phyloP scores from a whole-genome alignment of 1,140 invertebrate genomes.

The Papilio polytes region DNA sequence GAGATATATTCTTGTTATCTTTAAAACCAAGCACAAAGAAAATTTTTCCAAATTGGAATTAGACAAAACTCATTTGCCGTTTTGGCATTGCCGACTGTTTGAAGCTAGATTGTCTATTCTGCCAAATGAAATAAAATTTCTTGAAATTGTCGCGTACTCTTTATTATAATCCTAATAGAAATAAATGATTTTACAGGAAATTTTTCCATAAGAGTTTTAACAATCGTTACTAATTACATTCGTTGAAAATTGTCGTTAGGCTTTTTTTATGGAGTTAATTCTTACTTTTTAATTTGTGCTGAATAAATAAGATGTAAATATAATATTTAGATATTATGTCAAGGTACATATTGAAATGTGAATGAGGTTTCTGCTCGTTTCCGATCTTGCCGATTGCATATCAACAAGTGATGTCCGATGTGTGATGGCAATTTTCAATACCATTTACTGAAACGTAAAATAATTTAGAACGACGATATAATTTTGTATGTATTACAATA shows the following conservation, averaged over 20 bases:
- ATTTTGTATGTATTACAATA: too few species aligned
- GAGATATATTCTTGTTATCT: too few species aligned
- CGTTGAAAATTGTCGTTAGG: too few species aligned
- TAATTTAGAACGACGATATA: slow-evolving; percentile 3
- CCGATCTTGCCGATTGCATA: slow-evolving; percentile 65
- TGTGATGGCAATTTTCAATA: slow-evolving; percentile 66
- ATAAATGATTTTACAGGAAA: too few species aligned
- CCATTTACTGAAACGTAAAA: slow-evolving; percentile 53
- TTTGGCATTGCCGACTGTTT: not conserved
- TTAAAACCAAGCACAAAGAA: too few species aligned
- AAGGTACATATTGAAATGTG: slow-evolving; percentile 28
- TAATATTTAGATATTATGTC: not conserved
- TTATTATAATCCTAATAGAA: not conserved
- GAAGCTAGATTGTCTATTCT: not conserved
- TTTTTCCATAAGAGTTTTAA: too few species aligned
- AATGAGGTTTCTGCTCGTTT: slow-evolving; percentile 59
- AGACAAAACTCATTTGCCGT: not conserved
- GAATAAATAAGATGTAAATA: not conserved
- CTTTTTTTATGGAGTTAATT: too few species aligned
- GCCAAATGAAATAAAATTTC: not conserved
- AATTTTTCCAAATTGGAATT: too few species aligned
- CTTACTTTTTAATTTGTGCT: not conserved
- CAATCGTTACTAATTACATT: too few species aligned
- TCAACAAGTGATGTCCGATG: slow-evolving; percentile 65
- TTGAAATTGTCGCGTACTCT: not conserved